phyloP scores from a whole-genome alignment of 2,888 invertebrate species.

The Cephus pygmeus region DNA sequence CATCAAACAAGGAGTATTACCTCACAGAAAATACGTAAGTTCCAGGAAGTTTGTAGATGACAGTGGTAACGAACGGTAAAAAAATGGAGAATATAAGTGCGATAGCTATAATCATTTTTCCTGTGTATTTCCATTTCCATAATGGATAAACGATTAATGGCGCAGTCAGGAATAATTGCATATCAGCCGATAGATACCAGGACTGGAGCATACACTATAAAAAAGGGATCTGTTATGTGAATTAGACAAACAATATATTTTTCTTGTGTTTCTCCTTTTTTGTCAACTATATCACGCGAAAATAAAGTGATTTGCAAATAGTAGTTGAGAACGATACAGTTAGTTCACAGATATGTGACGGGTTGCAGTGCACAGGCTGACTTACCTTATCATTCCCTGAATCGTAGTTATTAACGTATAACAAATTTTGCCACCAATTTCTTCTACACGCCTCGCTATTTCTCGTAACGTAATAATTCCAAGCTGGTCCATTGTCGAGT shows the following conservation, averaged over 20 bases:
- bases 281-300: too few relatives aligned
- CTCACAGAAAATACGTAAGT: slow-evolving; percentile 74
- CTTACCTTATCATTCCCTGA: slow-evolving; percentile 71
- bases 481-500: slow-evolving; percentile 77
- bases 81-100: slow-evolving; percentile 66
- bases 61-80: slow-evolving; percentile 71
- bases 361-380: not conserved
- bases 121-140: slow-evolving; percentile 71
- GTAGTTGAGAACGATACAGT: too few relatives aligned
- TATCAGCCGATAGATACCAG: slow-evolving; percentile 73
- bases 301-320: too few relatives aligned
- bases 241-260: too few relatives aligned
- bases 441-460: slow-evolving; percentile 70
- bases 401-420: slow-evolving; percentile 78
- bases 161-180: slow-evolving; percentile 73
- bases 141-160: slow-evolving; percentile 73
- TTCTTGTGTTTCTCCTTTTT: too few relatives aligned
- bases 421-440: slow-evolving; percentile 78
- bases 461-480: slow-evolving; percentile 68
- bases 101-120: slow-evolving; percentile 67
- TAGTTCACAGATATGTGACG: not conserved
- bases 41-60: slow-evolving; percentile 71
- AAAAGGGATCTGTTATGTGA: not conserved
- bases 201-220: slow-evolving; percentile 77
- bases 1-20: slow-evolving; percentile 58